Evolutionary conservation across 2,888 invertebrate genomes (phyloP), one percentile per base, ranked within the genome.

Genomic region (Uropetala carovei): DNA sequence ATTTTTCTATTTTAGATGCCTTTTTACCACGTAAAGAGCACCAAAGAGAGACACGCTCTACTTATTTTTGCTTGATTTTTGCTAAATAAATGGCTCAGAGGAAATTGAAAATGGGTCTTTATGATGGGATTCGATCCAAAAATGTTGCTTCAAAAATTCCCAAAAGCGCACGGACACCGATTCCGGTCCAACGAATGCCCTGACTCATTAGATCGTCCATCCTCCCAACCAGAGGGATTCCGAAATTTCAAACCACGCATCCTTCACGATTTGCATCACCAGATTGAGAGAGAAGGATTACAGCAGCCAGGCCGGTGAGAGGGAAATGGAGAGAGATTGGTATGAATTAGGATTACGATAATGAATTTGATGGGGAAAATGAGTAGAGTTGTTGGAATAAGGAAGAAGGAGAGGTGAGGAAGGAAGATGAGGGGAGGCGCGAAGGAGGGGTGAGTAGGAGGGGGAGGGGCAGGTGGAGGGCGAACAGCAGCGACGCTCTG

Each of bases 281-380:
- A 27, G 81, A 11, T 5, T n/a, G 81, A 27, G 22, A 81, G 81
- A 22, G n/a, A 64, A n/a, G 64, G n/a, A 18, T 64, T 18, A 64
- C 18, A n/a, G 64, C 64, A 16, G 22, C 11, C 10, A n/a, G 81
- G 81, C 22, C 3, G n/a, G 11, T n/a, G 81, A 27, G n/a, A 22
- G 16, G n/a, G 81, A n/a, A 81, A 22, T n/a, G 81, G 81, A n/a
- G n/a, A n/a, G 83, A 43, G n/a, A 57, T 13, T 16, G 83, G 83
- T 83, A 83, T 83, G 57, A 83, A 83, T 83, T 83, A 83, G 83
- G 83, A 83, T 83, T 83, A 83, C 43, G 83, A 57, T 83, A 83
- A 83, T 83, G 83, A 83, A 83, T 83, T 83, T 83, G 56, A 83
- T 83, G 83, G 16, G 56, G 83, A 8, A 43, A 43, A 43, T 43